A percentile compares a stretch with the other conserved stretches of the same genome.
phyloP scores from a whole-genome alignment of 2,888 invertebrate genomes.

The Petrophora chlorosata region DNA sequence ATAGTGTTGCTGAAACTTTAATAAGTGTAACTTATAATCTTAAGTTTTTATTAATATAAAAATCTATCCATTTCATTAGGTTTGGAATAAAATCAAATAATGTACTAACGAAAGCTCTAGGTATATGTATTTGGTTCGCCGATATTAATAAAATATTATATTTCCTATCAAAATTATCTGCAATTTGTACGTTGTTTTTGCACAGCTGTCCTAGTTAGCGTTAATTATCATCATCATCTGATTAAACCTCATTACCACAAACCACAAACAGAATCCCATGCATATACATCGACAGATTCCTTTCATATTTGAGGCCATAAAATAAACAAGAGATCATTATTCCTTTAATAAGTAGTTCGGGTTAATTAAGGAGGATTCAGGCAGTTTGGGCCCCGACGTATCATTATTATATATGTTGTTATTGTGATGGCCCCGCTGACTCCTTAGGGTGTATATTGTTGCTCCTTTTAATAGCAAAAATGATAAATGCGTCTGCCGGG shows the following conservation, averaged over 20 bases:
- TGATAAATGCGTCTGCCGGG: conserved; percentile 78
- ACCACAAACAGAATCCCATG: conserved; percentile 19
- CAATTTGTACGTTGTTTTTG: background rate
- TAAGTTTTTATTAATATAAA: too few species aligned
- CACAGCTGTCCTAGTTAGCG: background rate
- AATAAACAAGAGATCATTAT: conserved; percentile 65
- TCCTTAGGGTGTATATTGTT: conserved; percentile 78
- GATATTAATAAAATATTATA: too few species aligned
- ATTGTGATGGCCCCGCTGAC: conserved; percentile 76
- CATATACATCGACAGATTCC: conserved; percentile 36
- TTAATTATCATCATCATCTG: background rate
- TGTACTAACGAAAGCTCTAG: too few species aligned
- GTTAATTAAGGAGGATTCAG: conserved; percentile 80
- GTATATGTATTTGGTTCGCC: too few species aligned
- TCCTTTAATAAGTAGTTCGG: conserved; percentile 69
- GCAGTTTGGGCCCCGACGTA: conserved; percentile 71
- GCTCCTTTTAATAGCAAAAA: conserved; percentile 79
- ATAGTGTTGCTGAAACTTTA: too few species aligned
- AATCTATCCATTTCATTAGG: too few species aligned
- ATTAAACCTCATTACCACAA: conserved; percentile 17
- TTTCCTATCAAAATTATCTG: too few species aligned
- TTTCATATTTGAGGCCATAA: conserved; percentile 42
- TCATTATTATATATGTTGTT: too few species aligned
- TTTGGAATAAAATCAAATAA: too few species aligned
- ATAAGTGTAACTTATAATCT: too few species aligned